These are phyloP conservation scores for Euphydryas editha DNA, from an alignment of 2,888 invertebrate genomes.

Conservation along the genomic window DNA sequence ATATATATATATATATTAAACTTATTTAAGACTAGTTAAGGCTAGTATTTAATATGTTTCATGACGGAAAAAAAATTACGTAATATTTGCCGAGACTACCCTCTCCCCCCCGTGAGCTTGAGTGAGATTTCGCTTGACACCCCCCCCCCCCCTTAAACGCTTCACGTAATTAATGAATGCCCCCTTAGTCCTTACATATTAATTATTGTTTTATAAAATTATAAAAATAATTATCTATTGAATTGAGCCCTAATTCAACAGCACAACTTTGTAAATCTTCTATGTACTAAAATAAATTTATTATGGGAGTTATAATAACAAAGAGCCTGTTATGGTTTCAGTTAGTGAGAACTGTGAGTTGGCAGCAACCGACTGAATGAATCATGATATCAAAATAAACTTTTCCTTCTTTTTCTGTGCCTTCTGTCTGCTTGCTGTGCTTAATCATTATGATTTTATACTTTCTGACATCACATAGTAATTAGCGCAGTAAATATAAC, in stretches of 20 bases:
- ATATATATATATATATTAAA: no score
- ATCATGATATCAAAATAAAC: conserved; percentile 72
- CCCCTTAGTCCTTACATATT: no score
- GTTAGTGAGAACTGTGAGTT: conserved; percentile 42
- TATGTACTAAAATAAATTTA: conserved; percentile 11
- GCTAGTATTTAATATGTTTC: no score
- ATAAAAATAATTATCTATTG: neutral
- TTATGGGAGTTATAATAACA: conserved; percentile 35
- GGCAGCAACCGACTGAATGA: conserved; percentile 51
- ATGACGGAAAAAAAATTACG: no score
- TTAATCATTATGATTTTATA: conserved; percentile 59
- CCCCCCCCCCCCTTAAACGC: no score
- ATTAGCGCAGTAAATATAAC: conserved; percentile 43
- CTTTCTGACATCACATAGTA: conserved; percentile 43
- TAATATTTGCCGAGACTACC: no score
- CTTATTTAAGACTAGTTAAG: no score
- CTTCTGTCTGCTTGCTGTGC: conserved; percentile 52
- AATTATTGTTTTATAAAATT: neutral
- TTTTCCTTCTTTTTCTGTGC: conserved; percentile 55
- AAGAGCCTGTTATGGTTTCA: conserved; percentile 42
- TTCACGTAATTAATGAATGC: no score
- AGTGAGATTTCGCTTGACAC: no score
- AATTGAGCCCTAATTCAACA: neutral
- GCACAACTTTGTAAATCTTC: neutral
- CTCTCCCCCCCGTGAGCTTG: no score